Percentiles rank a stretch among this genome's conserved stretches.
Evolutionary conservation across 30 jellyfish, hydroid and myxozoan genomes (phyloP).

Genomic region (Nemopilema nomurai): DNA sequence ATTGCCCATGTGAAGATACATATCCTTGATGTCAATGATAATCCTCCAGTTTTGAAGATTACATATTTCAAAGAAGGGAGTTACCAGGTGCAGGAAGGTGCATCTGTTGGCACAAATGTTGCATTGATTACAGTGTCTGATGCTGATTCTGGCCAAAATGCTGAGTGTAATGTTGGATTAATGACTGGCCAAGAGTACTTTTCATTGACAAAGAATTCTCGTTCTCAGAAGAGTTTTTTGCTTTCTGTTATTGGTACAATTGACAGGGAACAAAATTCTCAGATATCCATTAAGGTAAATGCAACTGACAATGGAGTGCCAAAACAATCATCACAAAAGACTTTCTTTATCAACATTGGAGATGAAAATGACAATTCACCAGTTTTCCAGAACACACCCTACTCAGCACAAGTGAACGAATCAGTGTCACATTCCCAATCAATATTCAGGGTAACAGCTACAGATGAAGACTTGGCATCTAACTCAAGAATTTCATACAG

Average conservation of each 20-base stretch:
- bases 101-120: slow-evolving; percentile 50
- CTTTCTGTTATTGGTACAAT: slow-evolving; percentile 47
- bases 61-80: slow-evolving; percentile 50
- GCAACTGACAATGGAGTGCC: slow-evolving; percentile 89
- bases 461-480: slow-evolving; percentile 80
- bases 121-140: slow-evolving; percentile 71
- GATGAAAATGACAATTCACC: slow-evolving; percentile 92
- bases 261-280: slow-evolving; percentile 85
- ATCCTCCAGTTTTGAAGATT: slow-evolving; percentile 61
- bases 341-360: slow-evolving; percentile 62
- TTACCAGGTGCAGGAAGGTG: slow-evolving; percentile 73
- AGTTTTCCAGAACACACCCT: slow-evolving; percentile 50
- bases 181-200: slow-evolving; percentile 39
- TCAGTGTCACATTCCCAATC: slow-evolving; percentile 51
- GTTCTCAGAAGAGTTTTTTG: slow-evolving; percentile 22
- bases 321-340: slow-evolving; percentile 20
- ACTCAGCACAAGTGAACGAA: slow-evolving; percentile 62
- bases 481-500: slow-evolving; percentile 60
- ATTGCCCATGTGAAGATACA: slow-evolving; percentile 60
- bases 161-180: slow-evolving; percentile 35
- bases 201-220: slow-evolving; percentile 25
- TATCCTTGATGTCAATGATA: slow-evolving; percentile 84
- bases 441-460: slow-evolving; percentile 56
- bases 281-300: slow-evolving; percentile 19
- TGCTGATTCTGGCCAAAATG: slow-evolving; percentile 76